These are phyloP conservation scores for Zaprionus gabonicus DNA, from an alignment of 1,140 invertebrate species.

Conservation along the genomic window DNA sequence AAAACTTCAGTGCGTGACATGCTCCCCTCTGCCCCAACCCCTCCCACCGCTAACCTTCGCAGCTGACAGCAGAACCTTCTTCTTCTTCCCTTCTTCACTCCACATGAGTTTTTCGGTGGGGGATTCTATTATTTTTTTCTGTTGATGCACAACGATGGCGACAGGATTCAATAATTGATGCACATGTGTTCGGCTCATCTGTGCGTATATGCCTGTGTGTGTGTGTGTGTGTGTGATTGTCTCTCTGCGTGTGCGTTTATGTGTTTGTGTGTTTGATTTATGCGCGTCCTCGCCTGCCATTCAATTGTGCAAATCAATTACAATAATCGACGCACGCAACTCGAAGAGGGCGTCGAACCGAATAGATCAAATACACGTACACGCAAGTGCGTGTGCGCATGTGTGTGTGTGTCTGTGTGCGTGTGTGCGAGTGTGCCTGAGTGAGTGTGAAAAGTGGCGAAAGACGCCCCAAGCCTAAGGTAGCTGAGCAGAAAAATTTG, in stretches of 20 bases:
- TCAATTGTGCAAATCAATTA: slow-evolving; percentile 81
- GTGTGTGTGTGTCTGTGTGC: neutral
- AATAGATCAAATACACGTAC: slow-evolving; percentile 26
- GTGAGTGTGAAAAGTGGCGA: slow-evolving; percentile 15
- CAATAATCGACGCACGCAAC: slow-evolving; percentile 76
- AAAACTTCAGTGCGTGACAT: slow-evolving; percentile 54
- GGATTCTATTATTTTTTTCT: slow-evolving; percentile 51
- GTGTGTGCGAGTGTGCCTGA: neutral
- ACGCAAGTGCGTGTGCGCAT: neutral
- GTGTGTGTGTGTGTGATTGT: neutral
- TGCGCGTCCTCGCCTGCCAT: slow-evolving; percentile 72
- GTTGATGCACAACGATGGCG: slow-evolving; percentile 51
- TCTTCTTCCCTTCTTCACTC: slow-evolving; percentile 2
- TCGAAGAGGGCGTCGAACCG: slow-evolving; percentile 45
- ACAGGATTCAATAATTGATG: slow-evolving; percentile 74
- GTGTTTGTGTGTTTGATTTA: slow-evolving; percentile 56
- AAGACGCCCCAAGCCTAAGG: neutral
- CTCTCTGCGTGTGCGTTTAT: neutral
- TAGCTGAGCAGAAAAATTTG: neutral
- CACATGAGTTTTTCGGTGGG: slow-evolving; percentile 21
- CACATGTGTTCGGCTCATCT: slow-evolving; percentile 38
- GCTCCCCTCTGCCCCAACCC: neutral
- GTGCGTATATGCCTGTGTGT: slow-evolving; percentile 25
- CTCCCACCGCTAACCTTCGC: no score
- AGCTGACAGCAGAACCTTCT: neutral